Conservation (phyloP, 2,797 vertebrate genomes). For the Pseudotriccus pelzelni region DNA sequence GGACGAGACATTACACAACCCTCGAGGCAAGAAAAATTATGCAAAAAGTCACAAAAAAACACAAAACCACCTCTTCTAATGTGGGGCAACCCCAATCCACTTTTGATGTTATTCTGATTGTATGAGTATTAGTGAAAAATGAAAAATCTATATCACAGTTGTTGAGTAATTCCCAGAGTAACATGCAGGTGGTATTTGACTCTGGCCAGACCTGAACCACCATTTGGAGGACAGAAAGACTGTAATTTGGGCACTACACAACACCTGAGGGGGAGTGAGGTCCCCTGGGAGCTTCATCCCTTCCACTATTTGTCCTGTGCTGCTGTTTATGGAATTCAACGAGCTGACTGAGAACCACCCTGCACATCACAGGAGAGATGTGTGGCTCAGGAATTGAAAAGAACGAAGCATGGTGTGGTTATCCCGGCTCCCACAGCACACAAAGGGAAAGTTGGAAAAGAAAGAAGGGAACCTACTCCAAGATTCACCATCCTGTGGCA, state of each 20-base stretch:
- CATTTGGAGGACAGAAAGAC: neutral
- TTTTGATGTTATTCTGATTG: neutral
- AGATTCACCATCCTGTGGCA: neutral
- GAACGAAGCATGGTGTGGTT: rapidly evolving
- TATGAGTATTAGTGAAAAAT: neutral
- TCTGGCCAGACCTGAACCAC: neutral
- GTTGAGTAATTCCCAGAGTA: neutral
- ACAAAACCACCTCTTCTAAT: neutral
- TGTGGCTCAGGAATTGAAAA: neutral
- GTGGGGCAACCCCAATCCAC: neutral
- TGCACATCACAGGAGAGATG: rapidly evolving
- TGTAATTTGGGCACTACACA: neutral
- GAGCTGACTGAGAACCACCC: neutral
- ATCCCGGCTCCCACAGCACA: rapidly evolving
- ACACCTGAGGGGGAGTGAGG: neutral
- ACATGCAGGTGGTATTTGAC: neutral
- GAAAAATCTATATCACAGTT: neutral
- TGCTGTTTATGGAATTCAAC: neutral
- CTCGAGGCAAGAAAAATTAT: neutral
- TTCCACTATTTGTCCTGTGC: rapidly evolving
- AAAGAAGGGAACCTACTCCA: rapidly evolving
- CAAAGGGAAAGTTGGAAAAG: neutral
- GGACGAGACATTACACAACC: neutral
- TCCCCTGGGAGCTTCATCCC: neutral
- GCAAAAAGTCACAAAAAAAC: neutral